phyloP scores from a whole-genome alignment of 1,140 invertebrate genomes.

The Pogonus chalceus region DNA sequence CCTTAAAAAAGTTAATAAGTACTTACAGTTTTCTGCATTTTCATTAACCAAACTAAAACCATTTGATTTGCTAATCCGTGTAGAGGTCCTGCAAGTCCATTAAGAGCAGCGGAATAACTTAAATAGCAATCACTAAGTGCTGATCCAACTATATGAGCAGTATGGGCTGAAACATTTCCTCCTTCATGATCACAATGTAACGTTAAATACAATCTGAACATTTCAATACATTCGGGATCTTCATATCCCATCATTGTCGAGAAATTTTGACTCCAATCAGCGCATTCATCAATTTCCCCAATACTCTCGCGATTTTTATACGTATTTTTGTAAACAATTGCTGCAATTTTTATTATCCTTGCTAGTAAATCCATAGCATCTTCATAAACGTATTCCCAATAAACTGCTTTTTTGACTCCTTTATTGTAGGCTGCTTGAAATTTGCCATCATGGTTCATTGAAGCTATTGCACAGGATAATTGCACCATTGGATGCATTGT shows the following conservation, averaged over 20 bases:
- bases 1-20: too few species aligned
- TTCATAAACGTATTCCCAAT: slow-evolving; percentile 84
- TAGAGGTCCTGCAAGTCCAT: slow-evolving; percentile 88
- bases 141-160: slow-evolving; percentile 88
- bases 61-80: slow-evolving; percentile 96
- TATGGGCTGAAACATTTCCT: slow-evolving; percentile 92
- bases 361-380: slow-evolving; percentile 95
- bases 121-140: slow-evolving; percentile 92
- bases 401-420: slow-evolving; percentile 75
- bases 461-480: slow-evolving; percentile 84
- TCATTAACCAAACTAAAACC: slow-evolving; percentile 77
- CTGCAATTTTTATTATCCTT: slow-evolving; percentile 88
- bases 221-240: slow-evolving; percentile 76
- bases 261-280: slow-evolving; percentile 95
- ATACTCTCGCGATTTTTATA: slow-evolving; percentile 80
- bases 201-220: slow-evolving; percentile 90
- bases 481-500: slow-evolving; percentile 94
- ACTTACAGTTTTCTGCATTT: slow-evolving; percentile 49
- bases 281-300: slow-evolving; percentile 75
- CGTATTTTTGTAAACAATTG: slow-evolving; percentile 88
- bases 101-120: slow-evolving; percentile 88
- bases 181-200: slow-evolving; percentile 96
- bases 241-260: slow-evolving; percentile 87
- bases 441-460: slow-evolving; percentile 87
- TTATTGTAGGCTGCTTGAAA: slow-evolving; percentile 86